phyloP scores from a whole-genome alignment of 2,797 vertebrate genomes.

The Sternotherus odoratus region DNA sequence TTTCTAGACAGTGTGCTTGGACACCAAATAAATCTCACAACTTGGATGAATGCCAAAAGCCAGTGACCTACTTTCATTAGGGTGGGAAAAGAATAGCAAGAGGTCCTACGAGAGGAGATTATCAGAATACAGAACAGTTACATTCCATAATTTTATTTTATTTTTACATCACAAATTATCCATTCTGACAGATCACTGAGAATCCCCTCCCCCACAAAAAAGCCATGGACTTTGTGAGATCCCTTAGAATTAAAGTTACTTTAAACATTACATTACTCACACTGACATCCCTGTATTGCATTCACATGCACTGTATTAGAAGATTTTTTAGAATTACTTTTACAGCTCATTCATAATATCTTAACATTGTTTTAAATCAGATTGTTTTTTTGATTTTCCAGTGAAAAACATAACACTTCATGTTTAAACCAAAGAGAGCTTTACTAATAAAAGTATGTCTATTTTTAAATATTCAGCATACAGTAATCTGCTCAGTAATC shows the following conservation, averaged over 20 bases:
- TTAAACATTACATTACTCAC: neutral
- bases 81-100: conserved; percentile 73
- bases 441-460: conserved; percentile 56
- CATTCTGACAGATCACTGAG: conserved; percentile 12
- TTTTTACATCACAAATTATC: conserved; percentile 38
- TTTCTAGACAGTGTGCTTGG: conserved; percentile 75
- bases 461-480: conserved; percentile 63
- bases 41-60: conserved; percentile 72
- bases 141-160: conserved; percentile 6
- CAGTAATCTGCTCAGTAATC: conserved; percentile 67
- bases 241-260: conserved; percentile 21
- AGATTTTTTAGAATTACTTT: conserved; percentile 41
- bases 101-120: conserved; percentile 66
- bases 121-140: conserved; percentile 64
- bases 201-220: neutral
- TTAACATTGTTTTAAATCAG: conserved; percentile 57
- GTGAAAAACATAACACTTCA: conserved; percentile 60
- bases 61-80: conserved; percentile 80
- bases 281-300: conserved; percentile 4
- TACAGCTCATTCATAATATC: conserved; percentile 54
- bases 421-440: conserved; percentile 35
- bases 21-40: conserved; percentile 75
- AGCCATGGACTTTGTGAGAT: neutral
- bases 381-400: conserved; percentile 52
- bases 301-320: neutral